These are phyloP conservation scores for Onychostruthus taczanowskii DNA, from an alignment of 2,113 vertebrate species.

Conservation along the genomic window DNA sequence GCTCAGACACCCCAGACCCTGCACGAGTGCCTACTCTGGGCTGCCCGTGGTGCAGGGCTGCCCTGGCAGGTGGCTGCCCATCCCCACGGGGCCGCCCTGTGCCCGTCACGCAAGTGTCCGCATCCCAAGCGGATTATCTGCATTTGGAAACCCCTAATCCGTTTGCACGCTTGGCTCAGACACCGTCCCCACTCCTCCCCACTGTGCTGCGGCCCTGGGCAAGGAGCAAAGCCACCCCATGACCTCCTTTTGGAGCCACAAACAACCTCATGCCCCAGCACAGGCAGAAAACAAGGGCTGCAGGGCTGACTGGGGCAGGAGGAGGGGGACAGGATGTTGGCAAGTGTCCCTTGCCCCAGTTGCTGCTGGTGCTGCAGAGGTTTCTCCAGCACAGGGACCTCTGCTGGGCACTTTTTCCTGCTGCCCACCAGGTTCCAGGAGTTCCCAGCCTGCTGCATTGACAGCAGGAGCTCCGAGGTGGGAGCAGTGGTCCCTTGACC, in stretches of 20 bases:
- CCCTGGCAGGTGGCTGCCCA: background rate
- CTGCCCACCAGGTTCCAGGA: background rate
- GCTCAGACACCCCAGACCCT: background rate
- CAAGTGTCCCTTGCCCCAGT: no score
- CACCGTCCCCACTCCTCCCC: background rate
- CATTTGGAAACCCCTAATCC: constrained; percentile 58
- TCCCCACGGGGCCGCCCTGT: background rate
- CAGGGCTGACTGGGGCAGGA: background rate
- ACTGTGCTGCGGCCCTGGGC: background rate
- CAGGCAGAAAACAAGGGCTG: accelerated
- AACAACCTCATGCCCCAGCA: background rate
- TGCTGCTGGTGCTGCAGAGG: no score
- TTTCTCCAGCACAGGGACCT: background rate
- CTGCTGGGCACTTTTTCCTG: background rate
- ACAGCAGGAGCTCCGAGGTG: accelerated
- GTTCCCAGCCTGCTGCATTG: accelerated
- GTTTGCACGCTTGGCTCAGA: background rate
- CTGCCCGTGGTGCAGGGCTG: background rate
- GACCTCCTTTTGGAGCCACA: constrained; percentile 13
- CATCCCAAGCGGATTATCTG: constrained; percentile 37
- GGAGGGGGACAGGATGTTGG: background rate
- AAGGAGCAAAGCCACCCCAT: background rate
- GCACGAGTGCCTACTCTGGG: accelerated
- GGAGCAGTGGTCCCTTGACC: background rate
- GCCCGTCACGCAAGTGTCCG: background rate